Evolutionary conservation across 1,140 invertebrate species (phyloP), one percentile per base, ranked within the genome.

Genomic region (Lordiphosa clarofinis): DNA sequence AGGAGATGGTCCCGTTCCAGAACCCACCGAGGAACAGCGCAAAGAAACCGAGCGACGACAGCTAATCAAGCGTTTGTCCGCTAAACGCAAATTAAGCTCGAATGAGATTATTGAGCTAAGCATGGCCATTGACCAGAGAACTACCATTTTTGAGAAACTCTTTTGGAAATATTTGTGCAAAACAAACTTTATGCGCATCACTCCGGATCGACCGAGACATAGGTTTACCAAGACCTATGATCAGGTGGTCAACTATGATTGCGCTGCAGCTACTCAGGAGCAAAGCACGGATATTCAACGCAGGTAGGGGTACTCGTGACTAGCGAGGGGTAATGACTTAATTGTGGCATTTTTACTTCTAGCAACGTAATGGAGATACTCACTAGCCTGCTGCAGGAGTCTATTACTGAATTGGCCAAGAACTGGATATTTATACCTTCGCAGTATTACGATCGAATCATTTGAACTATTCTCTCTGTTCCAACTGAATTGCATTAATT

Each of bases 111-210:
- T 84, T 6, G 78, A 84, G 5, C 46, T 84, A 10, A 78, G 65
- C 40, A 86, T 86, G 73, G 78, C 78, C 44, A 86, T 86, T 12
- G 79, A 84, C 40, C 73, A 84, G 31, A 65, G 78, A 0, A 68
- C 56, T 2, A 88, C 86, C n/a, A 84, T 88, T 11, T 88, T 88
- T 31, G 86, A 88, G 53, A 88, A 88, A 60, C 76, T 88, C 10
- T 88, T 79, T 47, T 88, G 86, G 86, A 74, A 86, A 15, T 86
- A 79, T 43, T 53, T 88, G n/a, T 75, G 86, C 13, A 81, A 86
- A 44, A 73, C 86, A 4, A 75, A 58, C 39, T 84, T 84, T 33
- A 86, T 88, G 86, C 81, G 86, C 33, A 73, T 84, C 11, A 39
- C 15, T 10, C 3, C 52, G 7, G 64, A 78, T 15, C 55, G 69